Base-by-base conservation (phyloP, 2,888 invertebrate genomes). In the Aleiodes testaceus region DNA sequence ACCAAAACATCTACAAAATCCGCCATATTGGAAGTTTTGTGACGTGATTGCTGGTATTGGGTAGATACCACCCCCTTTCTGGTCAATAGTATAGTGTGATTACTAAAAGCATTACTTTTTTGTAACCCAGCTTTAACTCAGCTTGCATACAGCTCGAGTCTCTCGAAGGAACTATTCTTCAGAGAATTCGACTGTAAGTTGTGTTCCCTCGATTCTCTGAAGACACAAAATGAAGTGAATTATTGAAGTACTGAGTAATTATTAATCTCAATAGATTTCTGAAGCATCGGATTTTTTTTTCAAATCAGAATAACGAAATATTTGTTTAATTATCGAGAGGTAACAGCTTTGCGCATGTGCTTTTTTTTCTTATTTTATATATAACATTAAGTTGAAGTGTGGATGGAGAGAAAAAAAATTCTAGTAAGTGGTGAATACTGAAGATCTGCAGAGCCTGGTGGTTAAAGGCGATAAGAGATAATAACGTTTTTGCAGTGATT, bases 31-130 rank as follows among this genome's bases (percentile, higher is more conserved):
- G 14, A 11, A 18, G 7, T 20, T n/a, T n/a, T 50, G 20, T 50
- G 50, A 14, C 50, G 50, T 20, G 16, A 50, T 14, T 36, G 36
- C 36, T 14, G 11, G 50, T 16, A 18, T 50, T 50, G 14, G 20
- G 50, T 50, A 18, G 50, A 20, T 50, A 50, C 18, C 50, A 50
- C 18, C 59, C 18, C 16, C 42, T 59, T 18, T 18, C 59, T 59
- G 59, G 59, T 59, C 59, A 59, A 59, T 59, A 59, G 59, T 42
- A 26, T 26, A 26, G 26, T 26, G 26, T 5, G 26, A 26, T 26
- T 26, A 26, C 26, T 5, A 26, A 26, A 26, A 26, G 26, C 26
- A 26, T 26, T 26, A 5, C 3, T 22, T 3, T 26, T 5, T 26
- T 26, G 3, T 26, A 26, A 26, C 26, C 26, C 26, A 26, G 26